phyloP scores from a whole-genome alignment of 2,797 vertebrate genomes.

The Phoeniculus purpureus region DNA sequence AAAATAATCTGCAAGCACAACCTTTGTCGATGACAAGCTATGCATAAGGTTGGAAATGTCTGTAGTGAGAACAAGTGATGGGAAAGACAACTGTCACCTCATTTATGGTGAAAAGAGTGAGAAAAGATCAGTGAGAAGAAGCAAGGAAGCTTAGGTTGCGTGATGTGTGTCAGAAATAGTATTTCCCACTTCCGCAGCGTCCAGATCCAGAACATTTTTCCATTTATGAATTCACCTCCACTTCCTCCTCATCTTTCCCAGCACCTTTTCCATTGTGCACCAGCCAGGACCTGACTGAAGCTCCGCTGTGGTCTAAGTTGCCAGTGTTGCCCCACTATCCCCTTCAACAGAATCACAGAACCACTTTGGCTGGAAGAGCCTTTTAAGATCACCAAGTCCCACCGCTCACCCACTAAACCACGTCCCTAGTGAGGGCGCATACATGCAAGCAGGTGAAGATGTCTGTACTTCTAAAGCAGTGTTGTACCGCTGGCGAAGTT shows the following conservation, averaged over 20 bases:
- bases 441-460: neutral
- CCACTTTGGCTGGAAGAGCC: too few species aligned
- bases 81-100: neutral
- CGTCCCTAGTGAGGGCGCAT: neutral
- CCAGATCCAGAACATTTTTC: neutral
- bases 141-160: neutral
- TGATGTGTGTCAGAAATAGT: neutral
- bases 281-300: neutral
- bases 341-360: neutral
- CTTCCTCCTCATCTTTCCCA: neutral
- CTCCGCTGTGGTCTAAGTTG: neutral
- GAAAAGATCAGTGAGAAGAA: neutral
- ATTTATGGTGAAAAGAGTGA: neutral
- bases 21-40: neutral
- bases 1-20: neutral
- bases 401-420: too few species aligned
- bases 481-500: neutral
- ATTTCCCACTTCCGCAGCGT: neutral
- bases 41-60: neutral
- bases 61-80: neutral
- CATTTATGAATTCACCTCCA: neutral
- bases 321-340: accelerated
- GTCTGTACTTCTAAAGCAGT: neutral
- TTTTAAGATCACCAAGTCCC: too few species aligned
- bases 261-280: neutral